Conservation (phyloP, 2,888 invertebrate genomes). For the Thecophora atra region DNA sequence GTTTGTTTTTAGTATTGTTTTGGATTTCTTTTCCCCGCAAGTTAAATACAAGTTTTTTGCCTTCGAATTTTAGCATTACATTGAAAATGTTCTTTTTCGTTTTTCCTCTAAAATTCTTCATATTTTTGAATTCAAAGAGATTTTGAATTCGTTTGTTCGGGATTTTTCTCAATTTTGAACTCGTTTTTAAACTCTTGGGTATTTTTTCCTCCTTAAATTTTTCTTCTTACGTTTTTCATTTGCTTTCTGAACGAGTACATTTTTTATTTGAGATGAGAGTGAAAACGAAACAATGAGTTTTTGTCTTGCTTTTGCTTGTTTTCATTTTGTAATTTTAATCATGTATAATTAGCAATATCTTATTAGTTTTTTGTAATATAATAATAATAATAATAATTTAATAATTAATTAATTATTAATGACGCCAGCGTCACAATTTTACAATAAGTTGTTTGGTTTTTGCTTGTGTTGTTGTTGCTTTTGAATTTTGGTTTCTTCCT, state of each 20-base stretch:
- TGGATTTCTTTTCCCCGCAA: constrained; percentile 14
- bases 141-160: constrained; percentile 15
- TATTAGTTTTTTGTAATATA: constrained; percentile 45
- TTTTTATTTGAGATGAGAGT: constrained; percentile 26
- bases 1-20: constrained; percentile 19
- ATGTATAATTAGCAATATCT: no score
- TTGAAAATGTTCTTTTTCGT: constrained; percentile 36
- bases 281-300: constrained; percentile 35
- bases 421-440: constrained; percentile 49
- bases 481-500: constrained; percentile 44
- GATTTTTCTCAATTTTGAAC: constrained; percentile 15
- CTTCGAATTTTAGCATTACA: constrained; percentile 35
- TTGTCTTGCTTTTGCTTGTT: constrained; percentile 27
- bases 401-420: constrained; percentile 45
- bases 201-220: constrained; percentile 14
- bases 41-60: constrained; percentile 36
- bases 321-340: not conserved
- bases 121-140: constrained; percentile 17
- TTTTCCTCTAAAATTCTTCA: constrained; percentile 33
- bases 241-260: constrained; percentile 28
- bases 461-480: constrained; percentile 32
- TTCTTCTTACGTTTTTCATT: not conserved
- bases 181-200: not conserved
- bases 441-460: constrained; percentile 37
- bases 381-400: constrained; percentile 32